These are phyloP conservation scores for Ancistrus triradiatus DNA, from an alignment of 2,113 vertebrate species.

Conservation along the genomic window DNA sequence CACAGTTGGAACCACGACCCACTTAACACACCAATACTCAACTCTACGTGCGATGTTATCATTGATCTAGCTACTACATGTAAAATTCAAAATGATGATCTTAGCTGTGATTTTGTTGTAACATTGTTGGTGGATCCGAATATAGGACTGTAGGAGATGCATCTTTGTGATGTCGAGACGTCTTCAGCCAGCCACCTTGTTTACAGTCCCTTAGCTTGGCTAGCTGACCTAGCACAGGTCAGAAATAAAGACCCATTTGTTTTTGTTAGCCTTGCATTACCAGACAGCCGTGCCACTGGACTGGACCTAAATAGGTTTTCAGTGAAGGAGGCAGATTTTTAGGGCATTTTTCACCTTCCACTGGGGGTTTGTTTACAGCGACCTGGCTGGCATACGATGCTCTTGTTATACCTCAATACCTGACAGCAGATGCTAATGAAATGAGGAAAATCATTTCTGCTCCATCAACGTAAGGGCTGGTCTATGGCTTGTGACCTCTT, in stretches of 20 bases:
- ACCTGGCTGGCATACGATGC: conserved; percentile 3
- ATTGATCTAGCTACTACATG: no score
- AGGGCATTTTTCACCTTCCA: conserved; percentile 32
- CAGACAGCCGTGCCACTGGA: conserved; percentile 43
- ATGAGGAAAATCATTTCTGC: conserved; percentile 32
- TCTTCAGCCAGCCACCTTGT: conserved; percentile 43
- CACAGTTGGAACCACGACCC: neutral
- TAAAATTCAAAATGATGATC: no score
- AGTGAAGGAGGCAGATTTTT: conserved; percentile 35
- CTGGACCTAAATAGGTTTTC: conserved; percentile 44
- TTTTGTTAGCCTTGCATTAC: conserved; percentile 52
- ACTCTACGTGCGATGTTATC: no score
- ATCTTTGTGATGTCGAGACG: conserved; percentile 53
- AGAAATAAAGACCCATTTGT: conserved; percentile 60
- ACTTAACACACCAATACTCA: no score
- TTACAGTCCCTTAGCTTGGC: conserved; percentile 48
- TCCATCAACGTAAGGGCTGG: neutral
- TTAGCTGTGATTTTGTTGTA: no score
- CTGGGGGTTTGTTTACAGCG: conserved; percentile 16
- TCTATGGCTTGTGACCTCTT: neutral
- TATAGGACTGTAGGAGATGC: conserved; percentile 54
- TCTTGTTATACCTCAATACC: neutral
- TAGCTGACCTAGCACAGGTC: conserved; percentile 50
- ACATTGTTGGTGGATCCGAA: no score
- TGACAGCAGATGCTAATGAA: conserved; percentile 34